These are phyloP conservation scores for Leucoptera coffeella DNA, from an alignment of 2,888 invertebrate genomes.

Conservation along the genomic window DNA sequence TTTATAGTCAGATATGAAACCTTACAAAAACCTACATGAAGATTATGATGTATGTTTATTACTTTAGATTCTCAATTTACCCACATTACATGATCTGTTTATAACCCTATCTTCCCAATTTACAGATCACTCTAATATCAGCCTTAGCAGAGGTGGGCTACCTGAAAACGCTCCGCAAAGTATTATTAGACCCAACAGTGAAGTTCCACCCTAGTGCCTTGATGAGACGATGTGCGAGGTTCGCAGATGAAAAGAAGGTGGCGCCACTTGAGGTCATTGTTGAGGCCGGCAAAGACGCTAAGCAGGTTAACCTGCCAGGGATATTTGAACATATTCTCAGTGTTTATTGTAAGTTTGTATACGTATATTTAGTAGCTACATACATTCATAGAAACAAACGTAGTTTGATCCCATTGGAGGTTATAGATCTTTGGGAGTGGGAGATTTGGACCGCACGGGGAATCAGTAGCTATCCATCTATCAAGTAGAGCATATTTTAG, in stretches of 20 bases:
- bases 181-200: conserved; percentile 45
- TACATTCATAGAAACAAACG: too few relatives aligned
- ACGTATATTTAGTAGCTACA: background rate
- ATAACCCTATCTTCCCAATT: too few relatives aligned
- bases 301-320: conserved; percentile 22
- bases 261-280: conserved; percentile 21
- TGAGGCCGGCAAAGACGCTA: conserved; percentile 20
- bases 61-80: too few relatives aligned
- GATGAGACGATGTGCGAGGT: conserved; percentile 42
- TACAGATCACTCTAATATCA: conserved; percentile 36
- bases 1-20: too few relatives aligned
- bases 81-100: too few relatives aligned
- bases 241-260: conserved; percentile 28
- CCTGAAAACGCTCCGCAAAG: conserved; percentile 37
- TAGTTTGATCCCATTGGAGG: too few relatives aligned
- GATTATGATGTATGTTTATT: too few relatives aligned
- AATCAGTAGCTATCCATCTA: too few relatives aligned
- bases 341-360: conserved; percentile 41
- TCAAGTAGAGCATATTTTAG: too few relatives aligned
- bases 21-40: too few relatives aligned
- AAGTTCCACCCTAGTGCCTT: conserved; percentile 46
- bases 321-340: conserved; percentile 42
- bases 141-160: conserved; percentile 50
- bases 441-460: too few relatives aligned
- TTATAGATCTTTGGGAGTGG: too few relatives aligned